Base-by-base conservation (phyloP, 2,888 invertebrate species). In the Apodemia duryi region DNA sequence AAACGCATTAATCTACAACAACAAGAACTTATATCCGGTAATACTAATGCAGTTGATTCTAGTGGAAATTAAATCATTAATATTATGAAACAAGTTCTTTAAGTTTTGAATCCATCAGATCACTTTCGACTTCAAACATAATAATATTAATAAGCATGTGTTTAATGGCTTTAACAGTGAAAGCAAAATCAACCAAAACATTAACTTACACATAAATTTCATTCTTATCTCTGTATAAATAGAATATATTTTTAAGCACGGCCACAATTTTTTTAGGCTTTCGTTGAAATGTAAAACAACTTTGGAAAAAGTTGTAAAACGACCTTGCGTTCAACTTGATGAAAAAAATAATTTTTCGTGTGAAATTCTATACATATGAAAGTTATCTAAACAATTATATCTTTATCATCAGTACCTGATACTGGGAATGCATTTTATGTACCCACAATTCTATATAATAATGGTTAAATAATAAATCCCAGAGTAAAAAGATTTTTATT, bases 131-230 rank as follows among this genome's bases (percentile, higher is more conserved):
- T 54, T 54, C 54, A 13, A 29, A 28, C 52, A 10, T 54, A 54
- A 52, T 28, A 28, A 11, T 54, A 54, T 29, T 21, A 29, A 9
- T 51, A 6, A 54, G 10, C 54, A 54, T 6, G 54, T 54, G 54
- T 54, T 49, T 54, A 52, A 28, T 28, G 28, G 21, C 52, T 9
- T 52, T 21, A 46, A 49, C 49, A 29, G 54, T 57, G 54, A 57
- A 57, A 57, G 54, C 54, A 29, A 57, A 57, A 57, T 57, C 28
- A 32, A 57, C 54, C 29, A 57, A 57, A 57, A 57, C 54, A 32
- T 28, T 6, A 28, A 32, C 32, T 21, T 51, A 2, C 3, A 29
- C 1, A 57, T 57, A 57, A 57, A 29, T 54, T 4, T 28, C 11
- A 5, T 9, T 29, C 54, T 57, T 57, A 29, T 29, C 0, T 1